phyloP scores from a whole-genome alignment of 2,888 invertebrate genomes.

The Dasysyrphus albostriatus region DNA sequence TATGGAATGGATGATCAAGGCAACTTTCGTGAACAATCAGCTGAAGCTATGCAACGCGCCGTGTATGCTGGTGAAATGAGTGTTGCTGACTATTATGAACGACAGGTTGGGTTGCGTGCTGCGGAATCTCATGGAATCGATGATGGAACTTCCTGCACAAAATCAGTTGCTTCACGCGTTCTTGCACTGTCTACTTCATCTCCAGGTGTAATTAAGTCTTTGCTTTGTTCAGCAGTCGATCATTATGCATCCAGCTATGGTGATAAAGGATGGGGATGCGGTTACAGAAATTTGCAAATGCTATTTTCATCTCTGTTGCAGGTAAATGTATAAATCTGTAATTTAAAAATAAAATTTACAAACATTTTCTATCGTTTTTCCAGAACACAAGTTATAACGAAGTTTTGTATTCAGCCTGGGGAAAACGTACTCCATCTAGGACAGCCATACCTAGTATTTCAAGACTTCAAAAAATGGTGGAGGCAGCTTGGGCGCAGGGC shows the following conservation, averaged over 20 bases:
- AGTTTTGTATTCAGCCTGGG: slow-evolving; percentile 84
- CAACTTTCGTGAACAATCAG: slow-evolving; percentile 90
- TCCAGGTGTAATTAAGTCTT: slow-evolving; percentile 86
- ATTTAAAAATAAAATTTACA: no score
- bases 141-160: slow-evolving; percentile 92
- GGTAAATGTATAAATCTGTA: slow-evolving; percentile 47
- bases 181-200: slow-evolving; percentile 77
- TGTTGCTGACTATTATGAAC: slow-evolving; percentile 93
- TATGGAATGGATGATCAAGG: slow-evolving; percentile 96
- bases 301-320: slow-evolving; percentile 91
- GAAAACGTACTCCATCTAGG: slow-evolving; percentile 85
- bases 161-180: slow-evolving; percentile 84
- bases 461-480: slow-evolving; percentile 92
- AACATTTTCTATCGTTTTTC: slow-evolving; percentile 77
- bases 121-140: slow-evolving; percentile 92
- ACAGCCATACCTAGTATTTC: slow-evolving; percentile 93
- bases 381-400: slow-evolving; percentile 86
- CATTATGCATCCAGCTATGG: slow-evolving; percentile 95
- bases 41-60: slow-evolving; percentile 91
- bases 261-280: slow-evolving; percentile 96
- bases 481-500: slow-evolving; percentile 92
- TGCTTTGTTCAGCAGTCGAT: slow-evolving; percentile 92
- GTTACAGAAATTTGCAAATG: slow-evolving; percentile 96
- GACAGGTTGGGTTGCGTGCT: slow-evolving; percentile 89
- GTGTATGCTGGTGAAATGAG: slow-evolving; percentile 94